Evolutionary conservation across 2,888 invertebrate species (phyloP).

Genomic region (Drepanosiphum platanoidis): DNA sequence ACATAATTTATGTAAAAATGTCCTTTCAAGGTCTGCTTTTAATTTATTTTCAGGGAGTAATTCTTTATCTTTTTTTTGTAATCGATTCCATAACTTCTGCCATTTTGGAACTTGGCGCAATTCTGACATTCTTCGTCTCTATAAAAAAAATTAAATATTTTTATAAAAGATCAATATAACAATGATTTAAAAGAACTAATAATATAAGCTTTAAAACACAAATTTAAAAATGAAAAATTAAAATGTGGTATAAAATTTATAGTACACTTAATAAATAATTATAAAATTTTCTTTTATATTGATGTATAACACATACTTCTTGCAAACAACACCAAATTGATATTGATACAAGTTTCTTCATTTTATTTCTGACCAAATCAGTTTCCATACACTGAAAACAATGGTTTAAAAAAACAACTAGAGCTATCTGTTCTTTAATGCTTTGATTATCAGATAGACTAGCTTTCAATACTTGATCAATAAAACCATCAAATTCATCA

Average conservation of each 20-base stretch:
- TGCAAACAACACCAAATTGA: constrained; percentile 94
- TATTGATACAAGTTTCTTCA: constrained; percentile 80
- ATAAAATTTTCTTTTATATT: too few relatives aligned
- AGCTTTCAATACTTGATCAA: constrained; percentile 81
- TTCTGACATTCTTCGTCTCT: constrained; percentile 85
- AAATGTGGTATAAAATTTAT: too few relatives aligned
- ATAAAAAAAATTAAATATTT: constrained; percentile 26
- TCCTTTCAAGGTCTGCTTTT: constrained; percentile 84
- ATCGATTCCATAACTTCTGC: constrained; percentile 90
- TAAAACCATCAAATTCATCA: constrained; percentile 82
- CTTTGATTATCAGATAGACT: constrained; percentile 70
- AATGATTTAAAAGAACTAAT: too few relatives aligned
- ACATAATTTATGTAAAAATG: constrained; percentile 86
- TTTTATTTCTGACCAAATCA: constrained; percentile 89
- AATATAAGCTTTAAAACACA: too few relatives aligned
- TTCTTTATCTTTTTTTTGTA: constrained; percentile 83
- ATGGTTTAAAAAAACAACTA: constrained; percentile 93
- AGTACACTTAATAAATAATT: too few relatives aligned
- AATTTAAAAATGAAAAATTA: background rate
- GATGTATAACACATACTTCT: constrained; percentile 70
- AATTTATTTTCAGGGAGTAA: constrained; percentile 73
- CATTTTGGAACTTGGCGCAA: constrained; percentile 87
- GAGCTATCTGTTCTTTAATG: constrained; percentile 80
- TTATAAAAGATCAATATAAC: too few relatives aligned
- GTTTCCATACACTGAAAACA: constrained; percentile 98